Evolutionary conservation across 2,797 vertebrate genomes (phyloP), one percentile per base, ranked within the genome.

Genomic region (Oceanodroma leucorhoa): DNA sequence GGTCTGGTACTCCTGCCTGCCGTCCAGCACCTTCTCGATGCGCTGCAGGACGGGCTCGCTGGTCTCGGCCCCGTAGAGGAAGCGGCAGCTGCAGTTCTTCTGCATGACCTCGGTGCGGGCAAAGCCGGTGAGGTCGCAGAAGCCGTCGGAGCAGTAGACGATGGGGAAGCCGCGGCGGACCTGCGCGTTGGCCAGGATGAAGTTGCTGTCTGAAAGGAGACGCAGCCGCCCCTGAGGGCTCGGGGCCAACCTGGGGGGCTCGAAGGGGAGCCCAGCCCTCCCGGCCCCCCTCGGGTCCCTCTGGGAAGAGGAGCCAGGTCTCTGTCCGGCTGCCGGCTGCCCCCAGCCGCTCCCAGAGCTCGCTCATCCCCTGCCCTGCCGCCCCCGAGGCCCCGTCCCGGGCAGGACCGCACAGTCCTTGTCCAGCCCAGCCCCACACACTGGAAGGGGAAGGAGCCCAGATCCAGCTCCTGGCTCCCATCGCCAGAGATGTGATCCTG

Each of bases 61-160:
- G 87, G 99, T 99, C 95, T 99, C 99, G 0, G 97, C 97, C 45
- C 99, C 99, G 0, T 98, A 98, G 60, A 99, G 99, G 95, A 99
- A 99, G 72, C 97, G 98, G 96, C 99, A 99, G 77, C 98, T 98
- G 66, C 99, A 99, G 11, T 98, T 99, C 97, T 99, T 99, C 98
- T 99, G 99, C 99, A 99, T 99, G 97, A 99, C 99, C 96, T 99
- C 99, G 0, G 98, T 99, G 83, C 99, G 98, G 46, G 97, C 96
- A 14, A 99, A 99, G 89, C 99, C 98, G 0, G 99, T 99, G 96
- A 99, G 98, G 92, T 99, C 99, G 5, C 99, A 99, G 95, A 99
- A 99, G 45, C 99, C 99, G 11, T 99, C 99, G 0, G 99, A 99
- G 97, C 99, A 99, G 98, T 99, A 99, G 48, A 99, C 99, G 1